Evolutionary conservation across 1,140 invertebrate genomes (phyloP).

Genomic region (Araneus ventricosus): DNA sequence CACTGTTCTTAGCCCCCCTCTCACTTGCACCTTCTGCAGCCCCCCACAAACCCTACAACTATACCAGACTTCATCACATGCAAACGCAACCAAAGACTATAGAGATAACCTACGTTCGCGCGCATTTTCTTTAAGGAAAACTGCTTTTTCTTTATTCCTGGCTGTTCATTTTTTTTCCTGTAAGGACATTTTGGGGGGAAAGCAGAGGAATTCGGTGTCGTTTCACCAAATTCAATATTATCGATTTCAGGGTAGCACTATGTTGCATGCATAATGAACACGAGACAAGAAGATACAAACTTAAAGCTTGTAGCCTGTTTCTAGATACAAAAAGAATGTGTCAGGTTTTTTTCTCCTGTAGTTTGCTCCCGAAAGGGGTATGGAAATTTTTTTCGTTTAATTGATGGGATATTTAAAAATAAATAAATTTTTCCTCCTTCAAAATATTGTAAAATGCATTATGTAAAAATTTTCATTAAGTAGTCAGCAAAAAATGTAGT

Average conservation of each 20-base stretch:
- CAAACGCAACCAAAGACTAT: conserved; percentile 38
- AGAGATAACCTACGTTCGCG: conserved; percentile 21
- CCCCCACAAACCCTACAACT: neutral
- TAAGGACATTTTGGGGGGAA: conserved; percentile 41
- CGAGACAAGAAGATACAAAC: conserved; percentile 41
- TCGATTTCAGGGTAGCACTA: conserved; percentile 36
- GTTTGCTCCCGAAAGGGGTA: neutral
- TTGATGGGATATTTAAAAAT: neutral
- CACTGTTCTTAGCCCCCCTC: conserved; percentile 25
- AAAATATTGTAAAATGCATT: too few relatives aligned
- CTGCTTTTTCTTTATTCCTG: conserved; percentile 29
- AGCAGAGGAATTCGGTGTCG: conserved; percentile 38
- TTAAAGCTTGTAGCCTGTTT: conserved; percentile 4
- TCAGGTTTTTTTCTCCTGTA: neutral
- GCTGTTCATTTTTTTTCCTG: conserved; percentile 52
- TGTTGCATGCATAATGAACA: conserved; percentile 56
- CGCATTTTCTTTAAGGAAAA: conserved; percentile 46
- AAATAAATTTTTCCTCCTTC: neutral
- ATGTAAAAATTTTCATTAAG: too few relatives aligned
- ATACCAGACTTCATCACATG: conserved; percentile 34
- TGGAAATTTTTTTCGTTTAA: neutral
- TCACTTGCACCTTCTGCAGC: neutral
- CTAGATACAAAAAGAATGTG: neutral
- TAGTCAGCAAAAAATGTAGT: too few relatives aligned
- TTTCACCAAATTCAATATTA: conserved; percentile 59